phyloP scores from a whole-genome alignment of 2,888 invertebrate species.

The Sarcophaga subvicina region DNA sequence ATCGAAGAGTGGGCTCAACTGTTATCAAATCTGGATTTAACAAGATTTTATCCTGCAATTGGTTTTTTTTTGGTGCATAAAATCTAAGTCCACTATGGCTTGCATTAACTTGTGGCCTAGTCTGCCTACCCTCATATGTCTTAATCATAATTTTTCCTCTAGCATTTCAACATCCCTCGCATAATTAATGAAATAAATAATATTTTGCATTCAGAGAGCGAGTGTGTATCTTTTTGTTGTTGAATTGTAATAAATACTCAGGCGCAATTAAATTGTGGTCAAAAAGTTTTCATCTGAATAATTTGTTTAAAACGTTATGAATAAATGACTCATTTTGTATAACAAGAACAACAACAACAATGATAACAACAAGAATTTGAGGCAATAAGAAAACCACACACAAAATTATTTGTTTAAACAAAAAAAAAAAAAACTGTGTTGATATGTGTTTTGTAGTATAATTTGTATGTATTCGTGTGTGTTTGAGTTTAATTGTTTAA shows the following conservation, averaged over 20 bases:
- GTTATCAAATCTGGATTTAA: no score
- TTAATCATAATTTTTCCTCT: not conserved
- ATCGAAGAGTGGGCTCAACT: no score
- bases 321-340: slow-evolving; percentile 46
- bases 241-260: slow-evolving; percentile 40
- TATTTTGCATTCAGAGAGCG: not conserved
- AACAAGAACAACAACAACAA: not conserved
- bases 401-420: slow-evolving; percentile 39
- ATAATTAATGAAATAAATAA: not conserved
- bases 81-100: no score
- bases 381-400: slow-evolving; percentile 32
- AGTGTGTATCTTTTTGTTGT: not conserved
- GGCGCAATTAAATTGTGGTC: slow-evolving; percentile 55
- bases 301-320: slow-evolving; percentile 25
- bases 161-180: not conserved
- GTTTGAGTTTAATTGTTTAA: slow-evolving; percentile 43
- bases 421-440: not conserved
- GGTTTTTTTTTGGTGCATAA: no score
- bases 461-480: no score
- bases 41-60: no score
- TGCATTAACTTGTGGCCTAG: no score
- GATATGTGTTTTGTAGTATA: not conserved
- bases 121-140: not conserved
- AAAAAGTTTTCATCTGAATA: slow-evolving; percentile 43
- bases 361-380: not conserved